phyloP scores from a whole-genome alignment of 2,888 invertebrate genomes.

The Nephrotoma guestfalica region DNA sequence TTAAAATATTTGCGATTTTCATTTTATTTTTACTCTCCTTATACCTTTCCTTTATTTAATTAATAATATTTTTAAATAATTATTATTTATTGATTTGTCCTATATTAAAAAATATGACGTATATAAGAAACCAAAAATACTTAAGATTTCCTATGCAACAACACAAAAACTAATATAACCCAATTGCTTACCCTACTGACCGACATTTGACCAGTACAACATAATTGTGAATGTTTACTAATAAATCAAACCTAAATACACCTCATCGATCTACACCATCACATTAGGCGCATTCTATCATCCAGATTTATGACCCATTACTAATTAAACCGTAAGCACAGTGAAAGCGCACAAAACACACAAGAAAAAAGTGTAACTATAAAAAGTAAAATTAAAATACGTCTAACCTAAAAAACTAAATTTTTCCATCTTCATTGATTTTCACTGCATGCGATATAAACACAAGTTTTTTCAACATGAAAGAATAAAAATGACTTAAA shows the following conservation, averaged over 20 bases:
- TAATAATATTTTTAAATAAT: background rate
- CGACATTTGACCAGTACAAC: background rate
- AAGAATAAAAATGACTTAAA: background rate
- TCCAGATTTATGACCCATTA: background rate
- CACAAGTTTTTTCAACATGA: background rate
- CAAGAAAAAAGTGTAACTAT: background rate
- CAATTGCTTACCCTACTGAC: background rate
- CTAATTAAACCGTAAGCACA: background rate
- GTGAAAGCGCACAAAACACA: background rate
- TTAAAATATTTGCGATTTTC: constrained; percentile 1
- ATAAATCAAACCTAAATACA: background rate
- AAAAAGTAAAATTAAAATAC: background rate
- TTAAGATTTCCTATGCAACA: background rate
- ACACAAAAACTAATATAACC: background rate
- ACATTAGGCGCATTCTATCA: background rate
- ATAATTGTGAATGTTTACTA: background rate
- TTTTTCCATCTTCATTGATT: background rate
- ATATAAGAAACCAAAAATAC: background rate
- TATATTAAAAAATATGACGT: background rate
- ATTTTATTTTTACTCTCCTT: background rate
- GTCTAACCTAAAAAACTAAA: background rate
- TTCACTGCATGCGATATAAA: background rate
- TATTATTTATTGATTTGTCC: background rate
- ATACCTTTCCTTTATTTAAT: background rate
- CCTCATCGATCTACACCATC: background rate